These are phyloP conservation scores for Nannoperca australis DNA, from an alignment of 2,797 vertebrate genomes.

Conservation along the genomic window DNA sequence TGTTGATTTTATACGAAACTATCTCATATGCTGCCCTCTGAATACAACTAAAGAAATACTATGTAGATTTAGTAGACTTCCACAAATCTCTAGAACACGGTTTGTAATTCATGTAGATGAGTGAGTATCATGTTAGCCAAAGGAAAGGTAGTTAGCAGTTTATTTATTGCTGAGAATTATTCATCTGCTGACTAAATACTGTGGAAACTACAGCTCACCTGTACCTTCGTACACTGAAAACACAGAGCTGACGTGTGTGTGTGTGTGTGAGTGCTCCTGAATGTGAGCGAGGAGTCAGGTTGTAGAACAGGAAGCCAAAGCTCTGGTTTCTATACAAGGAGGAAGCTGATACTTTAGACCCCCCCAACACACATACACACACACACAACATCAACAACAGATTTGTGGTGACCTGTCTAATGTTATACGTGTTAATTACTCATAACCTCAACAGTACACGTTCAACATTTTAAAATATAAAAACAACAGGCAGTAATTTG, in stretches of 20 bases:
- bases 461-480: neutral
- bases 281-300: conserved; percentile 66
- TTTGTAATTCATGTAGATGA: neutral
- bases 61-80: neutral
- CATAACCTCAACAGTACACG: neutral
- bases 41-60: neutral
- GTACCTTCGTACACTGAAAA: conserved; percentile 9
- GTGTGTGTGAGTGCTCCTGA: conserved; percentile 6
- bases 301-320: conserved; percentile 70
- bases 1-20: neutral
- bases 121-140: neutral
- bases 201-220: conserved; percentile 59
- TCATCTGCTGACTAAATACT: conserved; percentile 28
- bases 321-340: conserved; percentile 70
- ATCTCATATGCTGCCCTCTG: neutral
- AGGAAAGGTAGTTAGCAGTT: neutral
- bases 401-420: conserved; percentile 37
- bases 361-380: neutral
- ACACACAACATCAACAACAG: conserved; percentile 5
- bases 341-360: conserved; percentile 62
- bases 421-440: neutral
- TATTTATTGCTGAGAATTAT: conserved; percentile 40
- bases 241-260: conserved; percentile 1
- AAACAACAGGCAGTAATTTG: neutral
- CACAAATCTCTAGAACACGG: neutral